phyloP scores from a whole-genome alignment of 2,888 invertebrate species.

The Onthophagus sagittarius region DNA sequence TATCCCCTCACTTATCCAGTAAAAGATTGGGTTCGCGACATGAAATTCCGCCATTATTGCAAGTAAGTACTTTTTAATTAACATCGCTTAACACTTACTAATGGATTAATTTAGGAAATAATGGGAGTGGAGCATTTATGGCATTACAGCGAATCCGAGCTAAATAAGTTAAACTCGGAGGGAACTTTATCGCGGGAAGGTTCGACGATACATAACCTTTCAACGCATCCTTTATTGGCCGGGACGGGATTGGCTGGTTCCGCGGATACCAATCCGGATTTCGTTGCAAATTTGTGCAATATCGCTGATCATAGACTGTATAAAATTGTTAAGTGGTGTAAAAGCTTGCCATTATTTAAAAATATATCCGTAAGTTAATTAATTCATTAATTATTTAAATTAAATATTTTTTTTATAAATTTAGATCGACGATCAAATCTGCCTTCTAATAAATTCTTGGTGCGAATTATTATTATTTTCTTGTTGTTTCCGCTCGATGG shows the following conservation, averaged over 20 bases:
- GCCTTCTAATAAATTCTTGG: slow-evolving; percentile 96
- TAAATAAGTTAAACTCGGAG: slow-evolving; percentile 58
- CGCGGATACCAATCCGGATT: slow-evolving; percentile 71
- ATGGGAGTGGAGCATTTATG: slow-evolving; percentile 95
- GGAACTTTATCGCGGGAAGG: slow-evolving; percentile 44
- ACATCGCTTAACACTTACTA: too few species aligned
- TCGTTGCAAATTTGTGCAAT: slow-evolving; percentile 85
- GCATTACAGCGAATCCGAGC: slow-evolving; percentile 87
- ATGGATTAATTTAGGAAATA: slow-evolving; percentile 80
- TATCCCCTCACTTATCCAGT: slow-evolving; percentile 42
- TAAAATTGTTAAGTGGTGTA: slow-evolving; percentile 98
- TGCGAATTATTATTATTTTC: slow-evolving; percentile 88
- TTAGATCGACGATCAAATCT: slow-evolving; percentile 97
- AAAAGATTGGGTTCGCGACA: slow-evolving; percentile 30
- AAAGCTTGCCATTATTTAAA: slow-evolving; percentile 93
- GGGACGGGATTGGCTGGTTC: slow-evolving; percentile 52
- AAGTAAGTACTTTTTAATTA: too few species aligned
- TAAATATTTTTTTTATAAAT: slow-evolving; percentile 28
- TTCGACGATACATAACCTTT: slow-evolving; percentile 46
- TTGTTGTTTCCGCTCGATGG: slow-evolving; percentile 91
- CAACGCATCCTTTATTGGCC: slow-evolving; percentile 56
- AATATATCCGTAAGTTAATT: slow-evolving; percentile 77
- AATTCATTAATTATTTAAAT: too few species aligned
- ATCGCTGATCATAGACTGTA: slow-evolving; percentile 94
- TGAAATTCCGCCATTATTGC: slow-evolving; percentile 64